Base-by-base conservation (phyloP, 2,888 invertebrate genomes). In the Rotaria macrura region DNA sequence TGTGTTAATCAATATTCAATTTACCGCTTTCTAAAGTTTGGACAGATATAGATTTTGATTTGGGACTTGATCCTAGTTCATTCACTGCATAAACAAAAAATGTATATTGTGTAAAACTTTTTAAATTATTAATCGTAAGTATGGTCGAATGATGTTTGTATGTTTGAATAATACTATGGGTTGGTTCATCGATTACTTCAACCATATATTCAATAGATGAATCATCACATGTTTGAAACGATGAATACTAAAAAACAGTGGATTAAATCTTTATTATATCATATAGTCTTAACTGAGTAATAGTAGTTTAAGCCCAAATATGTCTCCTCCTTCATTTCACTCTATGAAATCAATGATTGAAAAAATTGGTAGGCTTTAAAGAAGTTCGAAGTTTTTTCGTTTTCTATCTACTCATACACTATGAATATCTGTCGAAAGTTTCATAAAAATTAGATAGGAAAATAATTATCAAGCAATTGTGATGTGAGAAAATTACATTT, bases 21-120 rank as follows among this genome's bases (percentile, higher is more conserved):
- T 23, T 79, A 79, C 79, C 79, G 43, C n/a, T n/a, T n/a, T 79
- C 79, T 25, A 79, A 14, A 12, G 79, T 79, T 79, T 79, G 79
- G 25, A 79, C 43, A 9, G n/a, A 43, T 25, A 79, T 43, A 43
- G 25, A 14, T 9, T 79, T 38, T 38, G 43, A 43, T 43, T 43
- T 79, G 5, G 79, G 79, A 43, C 79, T 43, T 9, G 43, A 0
- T n/a, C 79, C 79, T n/a, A 79, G 10, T 43, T 79, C 79, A 79
- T 79, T 79, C 14, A 25, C 43, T 79, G 79, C 79, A 43, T 79
- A 43, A n/a, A 79, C 43, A 43, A n/a, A 0, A 25, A 79, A 43
- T 25, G 12, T 40, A 43, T 79, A 79, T 43, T 9, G 23, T 6
- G 79, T 43, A 43, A 23, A 79, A n/a, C 79, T 43, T 40, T 79